Base-by-base conservation (phyloP, 2,113 vertebrate species). In the Rhipidura dahli region DNA sequence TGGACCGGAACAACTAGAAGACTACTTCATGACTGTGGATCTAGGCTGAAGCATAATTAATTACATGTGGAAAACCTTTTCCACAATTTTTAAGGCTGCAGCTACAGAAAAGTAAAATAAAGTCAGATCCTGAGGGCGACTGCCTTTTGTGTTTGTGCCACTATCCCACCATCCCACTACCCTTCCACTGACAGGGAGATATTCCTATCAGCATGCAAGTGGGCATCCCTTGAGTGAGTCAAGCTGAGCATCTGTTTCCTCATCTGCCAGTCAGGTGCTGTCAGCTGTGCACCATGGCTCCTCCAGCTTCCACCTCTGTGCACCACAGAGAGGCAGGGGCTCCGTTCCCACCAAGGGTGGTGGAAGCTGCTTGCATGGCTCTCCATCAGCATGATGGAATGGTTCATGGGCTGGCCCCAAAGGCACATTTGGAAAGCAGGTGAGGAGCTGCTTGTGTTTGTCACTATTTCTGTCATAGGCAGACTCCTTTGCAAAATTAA, bases 1-100 rank as follows among this genome's bases (percentile, higher is more conserved):
- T 87, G 53, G 91, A 26, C 57, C 73, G 40, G 65, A 64, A 81
- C 91, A 95, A 65, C 30, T 65, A 93, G 82, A 88, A 87, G 78
- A 50, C 87, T 86, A 57, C 45, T 88, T 92, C 71, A 59, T 73
- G 72, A 40, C 20, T n/a, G 18, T 39, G 35, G 82, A 68, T 78
- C 82, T 83, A 95, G 47, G 23, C 35, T 92, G 70, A 79, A 83
- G 71, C 18, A n/a, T 64, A 57, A 80, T 87, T 94, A 78, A 84
- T 69, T 88, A 82, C 44, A 50, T 22, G 26, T 84, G 60, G 13
- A 82, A 96, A 81, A 40, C 5, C 8, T 93, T 82, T 83, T 60
- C 24, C 28, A 92, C 65, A 64, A 4, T 78, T 87, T 69, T 90
- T 28, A 57, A 50, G 51, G 28, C 44, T 93, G 13, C 39, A 57